Evolutionary conservation across 2,797 vertebrate species (phyloP).

Genomic region (Lerista edwardsae): DNA sequence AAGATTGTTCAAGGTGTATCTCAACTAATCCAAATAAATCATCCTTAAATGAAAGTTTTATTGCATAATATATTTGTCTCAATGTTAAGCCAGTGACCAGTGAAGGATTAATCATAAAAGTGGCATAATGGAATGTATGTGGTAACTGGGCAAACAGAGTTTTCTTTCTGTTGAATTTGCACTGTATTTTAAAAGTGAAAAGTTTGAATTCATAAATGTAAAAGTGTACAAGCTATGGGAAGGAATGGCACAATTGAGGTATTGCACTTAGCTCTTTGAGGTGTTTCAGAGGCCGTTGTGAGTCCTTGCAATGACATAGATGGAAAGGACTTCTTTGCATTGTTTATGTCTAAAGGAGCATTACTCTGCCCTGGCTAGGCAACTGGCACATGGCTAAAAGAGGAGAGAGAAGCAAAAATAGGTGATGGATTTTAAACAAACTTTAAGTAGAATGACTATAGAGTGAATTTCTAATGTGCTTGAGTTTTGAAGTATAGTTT

Average conservation of each 20-base stretch:
- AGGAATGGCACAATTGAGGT: neutral
- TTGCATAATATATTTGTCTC: slow-evolving; percentile 68
- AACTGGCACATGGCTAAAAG: slow-evolving; percentile 33
- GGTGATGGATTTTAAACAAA: slow-evolving; percentile 33
- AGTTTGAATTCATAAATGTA: neutral
- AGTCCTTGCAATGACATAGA: neutral
- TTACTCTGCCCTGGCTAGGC: slow-evolving; percentile 45
- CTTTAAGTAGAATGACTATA: slow-evolving; percentile 1
- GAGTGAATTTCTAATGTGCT: slow-evolving; percentile 33
- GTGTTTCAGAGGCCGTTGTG: slow-evolving; percentile 48
- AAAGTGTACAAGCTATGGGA: neutral
- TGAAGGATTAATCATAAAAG: slow-evolving; percentile 30
- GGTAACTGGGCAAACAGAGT: slow-evolving; percentile 59
- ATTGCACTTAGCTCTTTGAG: slow-evolving; percentile 10
- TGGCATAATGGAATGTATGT: slow-evolving; percentile 48
- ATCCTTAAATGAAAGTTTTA: slow-evolving; percentile 63
- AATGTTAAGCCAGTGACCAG: slow-evolving; percentile 36
- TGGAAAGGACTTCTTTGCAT: slow-evolving; percentile 32
- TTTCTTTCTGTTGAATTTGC: slow-evolving; percentile 57
- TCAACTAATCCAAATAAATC: slow-evolving; percentile 75
- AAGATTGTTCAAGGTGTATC: slow-evolving; percentile 67
- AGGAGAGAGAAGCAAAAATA: slow-evolving; percentile 36
- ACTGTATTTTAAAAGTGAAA: slow-evolving; percentile 52
- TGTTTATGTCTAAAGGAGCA: slow-evolving; percentile 38
- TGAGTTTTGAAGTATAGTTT: slow-evolving; percentile 29